Evolutionary conservation across 2,888 invertebrate genomes (phyloP).

Genomic region (Macrosiphum euphorbiae): DNA sequence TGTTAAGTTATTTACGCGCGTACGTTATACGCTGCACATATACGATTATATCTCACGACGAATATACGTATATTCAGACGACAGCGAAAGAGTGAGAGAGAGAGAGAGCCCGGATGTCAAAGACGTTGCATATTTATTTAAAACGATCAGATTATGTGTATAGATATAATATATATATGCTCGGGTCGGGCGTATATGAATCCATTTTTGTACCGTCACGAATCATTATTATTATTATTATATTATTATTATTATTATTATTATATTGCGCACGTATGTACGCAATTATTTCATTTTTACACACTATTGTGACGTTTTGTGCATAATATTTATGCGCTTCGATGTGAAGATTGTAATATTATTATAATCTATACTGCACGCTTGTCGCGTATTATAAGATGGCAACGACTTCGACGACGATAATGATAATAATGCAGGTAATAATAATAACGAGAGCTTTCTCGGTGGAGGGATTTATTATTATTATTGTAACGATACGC

Average conservation of each 20-base stretch:
- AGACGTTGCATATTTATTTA: conserved; percentile 22
- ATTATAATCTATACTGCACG: neutral
- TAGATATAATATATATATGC: conserved; percentile 22
- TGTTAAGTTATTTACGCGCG: conserved; percentile 22
- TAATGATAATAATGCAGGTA: neutral
- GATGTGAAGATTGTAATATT: conserved; percentile 5
- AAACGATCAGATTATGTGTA: conserved; percentile 30
- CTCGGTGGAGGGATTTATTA: neutral
- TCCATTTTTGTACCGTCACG: conserved; percentile 30
- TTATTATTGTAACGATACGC: neutral
- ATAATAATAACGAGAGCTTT: neutral
- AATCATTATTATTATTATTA: neutral
- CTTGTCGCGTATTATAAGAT: neutral
- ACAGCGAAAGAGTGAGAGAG: neutral
- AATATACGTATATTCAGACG: neutral
- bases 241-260: conserved; percentile 10
- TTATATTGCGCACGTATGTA: neutral
- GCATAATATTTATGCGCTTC: conserved; percentile 1
- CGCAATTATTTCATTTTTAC: conserved; percentile 28
- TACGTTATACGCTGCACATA: neutral
- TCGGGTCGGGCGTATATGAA: neutral
- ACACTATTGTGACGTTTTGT: conserved; percentile 16
- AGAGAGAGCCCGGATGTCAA: conserved; percentile 23
- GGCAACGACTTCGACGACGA: neutral
- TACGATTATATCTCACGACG: conserved; percentile 30